phyloP scores from a whole-genome alignment of 2,888 invertebrate genomes.

The Lypha dubia region DNA sequence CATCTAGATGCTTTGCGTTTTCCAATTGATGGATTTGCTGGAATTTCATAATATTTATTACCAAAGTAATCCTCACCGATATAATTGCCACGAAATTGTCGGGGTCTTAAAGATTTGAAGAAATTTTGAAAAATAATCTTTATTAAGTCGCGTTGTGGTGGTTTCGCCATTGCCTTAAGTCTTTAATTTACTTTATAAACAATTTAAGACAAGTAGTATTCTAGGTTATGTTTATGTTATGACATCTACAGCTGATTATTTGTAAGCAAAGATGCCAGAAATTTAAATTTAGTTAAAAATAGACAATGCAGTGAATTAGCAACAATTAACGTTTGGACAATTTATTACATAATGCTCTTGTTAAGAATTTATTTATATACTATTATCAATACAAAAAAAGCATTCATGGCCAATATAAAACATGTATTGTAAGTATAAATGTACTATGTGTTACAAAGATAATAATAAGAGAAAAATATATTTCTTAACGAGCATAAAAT shows the following conservation, averaged over 20 bases:
- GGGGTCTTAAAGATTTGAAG: conserved; percentile 82
- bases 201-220: background rate
- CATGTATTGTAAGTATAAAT: no score
- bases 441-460: no score
- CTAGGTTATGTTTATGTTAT: conserved; percentile 62
- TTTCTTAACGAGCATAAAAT: no score
- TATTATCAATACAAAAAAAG: no score
- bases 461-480: no score
- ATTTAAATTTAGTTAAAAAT: no score
- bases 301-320: no score
- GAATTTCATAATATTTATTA: conserved; percentile 92
- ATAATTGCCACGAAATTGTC: conserved; percentile 84
- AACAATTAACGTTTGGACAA: no score
- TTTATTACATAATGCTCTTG: no score
- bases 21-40: conserved; percentile 86
- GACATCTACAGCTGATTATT: conserved; percentile 55
- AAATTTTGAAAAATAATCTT: conserved; percentile 82
- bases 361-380: no score
- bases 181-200: background rate
- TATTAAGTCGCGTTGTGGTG: conserved; percentile 80
- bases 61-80: conserved; percentile 91
- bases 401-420: no score
- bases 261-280: conserved; percentile 34
- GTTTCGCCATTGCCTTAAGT: conserved; percentile 76
- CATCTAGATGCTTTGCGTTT: conserved; percentile 88